Base-by-base conservation (phyloP, 1,140 invertebrate species). In the Adoxophyes honmai region DNA sequence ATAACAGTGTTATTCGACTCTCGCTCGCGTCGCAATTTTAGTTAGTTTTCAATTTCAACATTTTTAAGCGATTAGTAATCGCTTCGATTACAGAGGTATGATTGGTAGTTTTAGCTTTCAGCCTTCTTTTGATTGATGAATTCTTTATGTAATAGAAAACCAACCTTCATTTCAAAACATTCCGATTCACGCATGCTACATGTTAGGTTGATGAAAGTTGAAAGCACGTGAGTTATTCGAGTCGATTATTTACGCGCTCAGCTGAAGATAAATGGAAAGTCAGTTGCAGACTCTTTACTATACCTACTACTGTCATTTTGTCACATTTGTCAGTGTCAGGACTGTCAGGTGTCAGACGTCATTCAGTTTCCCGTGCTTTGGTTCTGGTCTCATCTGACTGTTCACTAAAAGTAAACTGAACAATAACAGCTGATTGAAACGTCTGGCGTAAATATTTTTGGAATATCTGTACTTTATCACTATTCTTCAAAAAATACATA, bases 21-120 rank as follows among this genome's bases (percentile, higher is more conserved):
- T 48, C 78, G 81, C 81, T 52, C 78, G 84, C 81, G 84, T 87
- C 81, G 79, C 76, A 85, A 75, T 75, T 78, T 78, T 70, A 66
- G 70, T 68, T 60, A 60, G 70, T 63, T 87, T 64, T 76, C 58
- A 34, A 61, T 75, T 71, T 66, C 65, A 63, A 76, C 78, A 85
- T 85, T 70, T 70, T 79, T 80, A 51, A 35, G 36, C 71, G 65
- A 86, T 85, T 83, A 85, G 71, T 86, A 85, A 85, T 81, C 3
- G 42, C n/a, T 44, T 44, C 2, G 18, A 18, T 6, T 14, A 4
- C 42, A 21, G n/a, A 4, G 28, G 11, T 21, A 4, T n/a, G 2
- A 48, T 48, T 48, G 42, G 42, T 5, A 3, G 21, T 6, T 11
- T 16, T 28, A 21, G 10, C 14, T 0, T 11, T 5, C n/a, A 11